Conservation (phyloP, 2,797 vertebrate genomes). For the Crocidura indochinensis region DNA sequence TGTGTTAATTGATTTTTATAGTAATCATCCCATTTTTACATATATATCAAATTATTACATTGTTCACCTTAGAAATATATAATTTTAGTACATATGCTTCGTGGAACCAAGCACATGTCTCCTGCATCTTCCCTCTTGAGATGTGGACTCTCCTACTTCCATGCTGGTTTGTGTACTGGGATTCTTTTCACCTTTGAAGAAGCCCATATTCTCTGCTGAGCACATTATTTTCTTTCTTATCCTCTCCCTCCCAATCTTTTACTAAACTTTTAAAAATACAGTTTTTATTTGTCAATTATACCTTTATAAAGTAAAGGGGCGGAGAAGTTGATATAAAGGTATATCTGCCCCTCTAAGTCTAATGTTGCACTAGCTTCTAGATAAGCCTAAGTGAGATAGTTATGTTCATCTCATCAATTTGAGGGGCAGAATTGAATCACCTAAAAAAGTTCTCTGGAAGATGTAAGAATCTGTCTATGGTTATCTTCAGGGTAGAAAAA, state of each 20-base stretch:
- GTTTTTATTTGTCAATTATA: conserved; percentile 1
- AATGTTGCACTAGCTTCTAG: not conserved
- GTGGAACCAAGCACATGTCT: too few species aligned
- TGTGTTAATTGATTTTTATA: not conserved
- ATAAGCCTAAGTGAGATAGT: not conserved
- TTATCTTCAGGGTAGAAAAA: not conserved
- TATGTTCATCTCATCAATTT: not conserved
- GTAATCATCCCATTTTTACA: not conserved
- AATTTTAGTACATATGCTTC: too few species aligned
- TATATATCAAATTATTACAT: not conserved
- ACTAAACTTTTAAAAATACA: not conserved
- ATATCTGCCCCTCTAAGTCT: not conserved
- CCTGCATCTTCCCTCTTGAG: too few species aligned
- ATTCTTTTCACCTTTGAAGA: too few species aligned
- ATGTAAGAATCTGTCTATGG: not conserved
- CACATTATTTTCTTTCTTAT: too few species aligned
- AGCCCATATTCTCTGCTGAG: too few species aligned
- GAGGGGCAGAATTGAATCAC: not conserved
- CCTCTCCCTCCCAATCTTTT: too few species aligned
- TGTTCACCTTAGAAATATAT: not conserved
- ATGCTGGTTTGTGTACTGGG: too few species aligned
- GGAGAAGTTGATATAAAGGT: too few species aligned
- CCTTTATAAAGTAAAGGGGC: not conserved
- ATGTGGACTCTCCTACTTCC: too few species aligned
- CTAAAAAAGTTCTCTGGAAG: conserved; percentile 16